phyloP scores from a whole-genome alignment of 2,888 invertebrate genomes.

The Erebia epiphron region DNA sequence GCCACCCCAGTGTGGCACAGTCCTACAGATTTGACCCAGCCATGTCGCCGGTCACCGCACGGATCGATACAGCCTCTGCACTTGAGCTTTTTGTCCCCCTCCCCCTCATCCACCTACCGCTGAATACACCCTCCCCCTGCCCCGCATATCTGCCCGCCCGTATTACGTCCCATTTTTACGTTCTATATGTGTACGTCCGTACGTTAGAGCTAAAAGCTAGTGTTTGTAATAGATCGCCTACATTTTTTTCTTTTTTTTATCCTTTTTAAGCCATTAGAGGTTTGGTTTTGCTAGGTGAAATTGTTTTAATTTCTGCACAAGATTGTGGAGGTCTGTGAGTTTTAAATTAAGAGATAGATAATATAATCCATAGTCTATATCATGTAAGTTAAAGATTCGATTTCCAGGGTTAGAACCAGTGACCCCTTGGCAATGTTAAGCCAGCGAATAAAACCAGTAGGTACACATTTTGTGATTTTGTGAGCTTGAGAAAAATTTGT shows the following conservation, averaged over 20 bases:
- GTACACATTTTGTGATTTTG: too few relatives aligned
- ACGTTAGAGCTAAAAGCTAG: constrained; percentile 23
- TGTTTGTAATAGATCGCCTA: constrained; percentile 14
- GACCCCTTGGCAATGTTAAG: too few relatives aligned
- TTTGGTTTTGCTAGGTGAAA: not conserved
- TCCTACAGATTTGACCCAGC: constrained; percentile 70
- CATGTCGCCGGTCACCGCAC: constrained; percentile 73
- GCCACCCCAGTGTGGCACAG: constrained; percentile 41
- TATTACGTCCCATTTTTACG: constrained; percentile 69
- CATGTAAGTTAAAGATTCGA: too few relatives aligned
- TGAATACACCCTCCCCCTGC: constrained; percentile 37
- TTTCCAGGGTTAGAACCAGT: too few relatives aligned
- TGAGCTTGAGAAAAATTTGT: too few relatives aligned
- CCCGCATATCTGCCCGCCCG: constrained; percentile 49
- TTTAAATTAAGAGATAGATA: too few relatives aligned
- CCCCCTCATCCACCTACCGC: constrained; percentile 38
- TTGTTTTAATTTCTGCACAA: constrained; percentile 4
- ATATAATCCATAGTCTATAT: too few relatives aligned
- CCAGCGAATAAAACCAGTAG: too few relatives aligned
- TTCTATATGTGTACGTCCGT: constrained; percentile 45
- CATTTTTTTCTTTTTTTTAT: not conserved
- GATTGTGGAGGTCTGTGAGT: not conserved
- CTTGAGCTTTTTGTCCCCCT: constrained; percentile 74
- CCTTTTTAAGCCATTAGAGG: constrained; percentile 28
- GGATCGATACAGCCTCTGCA: constrained; percentile 82